Conservation (phyloP, 2,888 invertebrate genomes). For the Lathronympha strigana region DNA sequence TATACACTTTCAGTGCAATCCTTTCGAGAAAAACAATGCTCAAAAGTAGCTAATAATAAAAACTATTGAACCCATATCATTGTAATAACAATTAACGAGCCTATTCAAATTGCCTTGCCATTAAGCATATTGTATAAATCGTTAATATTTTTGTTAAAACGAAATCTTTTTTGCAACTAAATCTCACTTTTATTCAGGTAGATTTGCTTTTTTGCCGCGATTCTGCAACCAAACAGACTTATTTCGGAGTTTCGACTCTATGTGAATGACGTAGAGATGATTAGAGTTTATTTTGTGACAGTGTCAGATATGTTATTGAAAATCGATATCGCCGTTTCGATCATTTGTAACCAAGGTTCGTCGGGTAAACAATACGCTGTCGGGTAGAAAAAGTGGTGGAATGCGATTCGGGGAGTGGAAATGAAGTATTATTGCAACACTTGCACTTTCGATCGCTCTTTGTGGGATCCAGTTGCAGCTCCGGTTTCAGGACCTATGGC, state of each 20-base stretch:
- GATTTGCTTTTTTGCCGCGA: conserved; percentile 51
- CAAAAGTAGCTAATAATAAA: conserved; percentile 16
- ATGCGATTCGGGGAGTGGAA: conserved; percentile 72
- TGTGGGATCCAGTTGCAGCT: conserved; percentile 60
- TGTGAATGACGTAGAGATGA: conserved; percentile 45
- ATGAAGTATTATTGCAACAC: conserved; percentile 82
- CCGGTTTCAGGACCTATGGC: conserved; percentile 30
- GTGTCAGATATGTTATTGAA: conserved; percentile 54
- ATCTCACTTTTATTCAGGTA: conserved; percentile 69
- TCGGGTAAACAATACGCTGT: conserved; percentile 74
- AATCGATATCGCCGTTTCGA: conserved; percentile 79
- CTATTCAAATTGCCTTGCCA: conserved; percentile 25
- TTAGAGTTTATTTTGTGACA: conserved; percentile 45
- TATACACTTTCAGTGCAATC: background rate
- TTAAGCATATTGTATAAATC: conserved; percentile 32
- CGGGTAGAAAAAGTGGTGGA: conserved; percentile 70
- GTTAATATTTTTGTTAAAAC: conserved; percentile 50
- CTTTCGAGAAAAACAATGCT: background rate
- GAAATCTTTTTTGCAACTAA: conserved; percentile 56
- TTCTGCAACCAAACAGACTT: conserved; percentile 15
- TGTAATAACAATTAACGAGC: conserved; percentile 25
- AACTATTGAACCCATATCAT: conserved; percentile 21
- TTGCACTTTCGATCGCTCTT: conserved; percentile 79
- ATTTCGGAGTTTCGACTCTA: conserved; percentile 27
- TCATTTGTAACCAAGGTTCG: conserved; percentile 81